These are phyloP conservation scores for Gastrophryne carolinensis DNA, from an alignment of 2,797 vertebrate genomes.

Conservation along the genomic window DNA sequence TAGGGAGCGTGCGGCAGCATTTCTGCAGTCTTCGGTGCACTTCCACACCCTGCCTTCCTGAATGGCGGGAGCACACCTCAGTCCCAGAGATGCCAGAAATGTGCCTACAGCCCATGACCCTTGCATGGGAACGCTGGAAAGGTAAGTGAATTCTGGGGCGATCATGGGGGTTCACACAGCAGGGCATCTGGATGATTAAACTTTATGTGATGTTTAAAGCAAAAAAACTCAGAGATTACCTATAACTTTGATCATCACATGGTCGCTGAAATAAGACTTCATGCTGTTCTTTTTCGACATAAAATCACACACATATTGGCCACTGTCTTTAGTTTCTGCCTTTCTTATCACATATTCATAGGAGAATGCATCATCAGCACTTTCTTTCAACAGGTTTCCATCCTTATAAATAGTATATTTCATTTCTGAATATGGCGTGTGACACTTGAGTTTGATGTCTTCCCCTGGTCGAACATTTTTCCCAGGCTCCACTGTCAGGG, in stretches of 20 bases:
- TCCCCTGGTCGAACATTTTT: not conserved
- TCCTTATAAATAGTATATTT: not conserved
- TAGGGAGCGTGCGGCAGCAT: too few species aligned
- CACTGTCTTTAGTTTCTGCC: not conserved
- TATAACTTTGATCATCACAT: not conserved
- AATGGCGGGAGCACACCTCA: too few species aligned
- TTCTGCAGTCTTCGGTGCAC: too few species aligned
- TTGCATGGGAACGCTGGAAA: too few species aligned
- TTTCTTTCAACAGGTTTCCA: not conserved
- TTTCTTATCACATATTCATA: not conserved
- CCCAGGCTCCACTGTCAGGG: not conserved
- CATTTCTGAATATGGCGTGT: not conserved
- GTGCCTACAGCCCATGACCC: too few species aligned
- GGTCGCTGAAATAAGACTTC: not conserved
- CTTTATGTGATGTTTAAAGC: too few species aligned
- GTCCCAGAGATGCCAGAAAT: too few species aligned
- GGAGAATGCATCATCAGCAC: not conserved
- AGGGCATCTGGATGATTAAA: too few species aligned
- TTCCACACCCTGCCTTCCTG: too few species aligned
- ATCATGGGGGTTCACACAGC: too few species aligned
- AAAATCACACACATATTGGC: not conserved
- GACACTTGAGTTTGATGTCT: not conserved
- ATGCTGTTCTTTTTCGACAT: not conserved
- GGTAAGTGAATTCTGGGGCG: too few species aligned
- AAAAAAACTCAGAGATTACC: too few species aligned